Evolutionary conservation across 2,888 invertebrate genomes (phyloP).

Genomic region (Apodemia hepburni): DNA sequence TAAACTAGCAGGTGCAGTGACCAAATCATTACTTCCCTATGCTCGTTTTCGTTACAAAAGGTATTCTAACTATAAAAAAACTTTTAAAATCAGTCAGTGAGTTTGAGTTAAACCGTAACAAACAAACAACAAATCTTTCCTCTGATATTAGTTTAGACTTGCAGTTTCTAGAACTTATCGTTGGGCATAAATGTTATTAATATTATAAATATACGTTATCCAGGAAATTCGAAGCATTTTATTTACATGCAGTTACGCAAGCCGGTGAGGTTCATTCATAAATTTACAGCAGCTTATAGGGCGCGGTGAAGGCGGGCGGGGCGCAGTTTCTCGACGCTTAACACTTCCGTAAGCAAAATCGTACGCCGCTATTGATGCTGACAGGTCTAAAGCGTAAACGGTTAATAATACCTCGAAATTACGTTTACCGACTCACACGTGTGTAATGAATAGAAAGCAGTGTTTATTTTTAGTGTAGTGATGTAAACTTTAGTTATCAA

Average conservation of each 20-base stretch:
- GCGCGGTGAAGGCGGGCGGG: slow-evolving; percentile 23
- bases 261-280: slow-evolving; percentile 18
- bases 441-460: neutral
- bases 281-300: slow-evolving; percentile 1
- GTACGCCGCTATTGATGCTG: slow-evolving; percentile 30
- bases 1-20: too few species aligned
- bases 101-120: too few species aligned
- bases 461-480: neutral
- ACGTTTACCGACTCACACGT: slow-evolving; percentile 1
- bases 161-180: too few species aligned
- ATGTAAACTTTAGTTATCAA: too few species aligned
- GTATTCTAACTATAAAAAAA: too few species aligned
- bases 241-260: neutral
- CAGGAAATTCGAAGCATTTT: neutral
- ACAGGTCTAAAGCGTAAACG: slow-evolving; percentile 11
- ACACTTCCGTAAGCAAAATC: slow-evolving; percentile 47
- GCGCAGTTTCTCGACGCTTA: slow-evolving; percentile 5
- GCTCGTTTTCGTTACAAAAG: too few species aligned
- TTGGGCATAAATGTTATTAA: neutral
- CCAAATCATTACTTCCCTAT: too few species aligned
- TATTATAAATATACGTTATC: neutral
- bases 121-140: too few species aligned
- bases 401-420: slow-evolving; percentile 14
- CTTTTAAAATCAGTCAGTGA: too few species aligned
- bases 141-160: too few species aligned